Evolutionary conservation across 2,888 invertebrate species (phyloP).

Genomic region (Caenorhabditis sp.): DNA sequence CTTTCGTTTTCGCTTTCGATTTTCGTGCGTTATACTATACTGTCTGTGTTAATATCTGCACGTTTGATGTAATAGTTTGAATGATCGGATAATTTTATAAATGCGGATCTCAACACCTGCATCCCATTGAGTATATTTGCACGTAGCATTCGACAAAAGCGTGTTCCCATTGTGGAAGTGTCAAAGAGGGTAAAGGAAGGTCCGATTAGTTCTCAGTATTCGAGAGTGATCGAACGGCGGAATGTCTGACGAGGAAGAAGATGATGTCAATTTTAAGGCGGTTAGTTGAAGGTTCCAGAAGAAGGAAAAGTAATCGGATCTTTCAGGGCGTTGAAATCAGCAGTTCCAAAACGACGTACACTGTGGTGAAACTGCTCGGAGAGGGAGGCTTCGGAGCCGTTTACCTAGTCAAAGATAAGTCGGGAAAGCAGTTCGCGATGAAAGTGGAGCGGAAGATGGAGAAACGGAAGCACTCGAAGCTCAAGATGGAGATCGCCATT

Average conservation of each 20-base stretch:
- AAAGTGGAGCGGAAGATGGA: constrained; percentile 73
- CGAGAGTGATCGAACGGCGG: not conserved
- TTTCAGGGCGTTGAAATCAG: constrained; percentile 54
- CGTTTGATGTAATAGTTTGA: not conserved
- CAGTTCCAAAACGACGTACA: constrained; percentile 58
- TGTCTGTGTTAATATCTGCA: not conserved
- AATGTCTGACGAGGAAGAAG: constrained; percentile 58
- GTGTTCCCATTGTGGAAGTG: not conserved
- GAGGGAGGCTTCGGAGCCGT: constrained; percentile 74
- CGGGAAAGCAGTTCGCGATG: constrained; percentile 67
- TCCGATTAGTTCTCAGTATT: no score
- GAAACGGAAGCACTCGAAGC: constrained; percentile 69
- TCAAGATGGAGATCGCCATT: constrained; percentile 75
- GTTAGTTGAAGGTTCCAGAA: constrained; percentile 17
- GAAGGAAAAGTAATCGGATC: not conserved
- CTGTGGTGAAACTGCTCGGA: constrained; percentile 65
- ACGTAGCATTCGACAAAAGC: no score
- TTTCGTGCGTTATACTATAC: not conserved
- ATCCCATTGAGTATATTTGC: no score
- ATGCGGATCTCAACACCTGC: no score
- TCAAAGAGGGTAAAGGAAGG: no score
- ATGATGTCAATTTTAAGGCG: constrained; percentile 47
- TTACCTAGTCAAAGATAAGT: constrained; percentile 62
- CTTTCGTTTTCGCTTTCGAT: not conserved
- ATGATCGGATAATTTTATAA: not conserved